These are phyloP conservation scores for Dysidea cf. avara DNA, from an alignment of 37 sponge, comb jelly and placozoan genomes.

Conservation along the genomic window DNA sequence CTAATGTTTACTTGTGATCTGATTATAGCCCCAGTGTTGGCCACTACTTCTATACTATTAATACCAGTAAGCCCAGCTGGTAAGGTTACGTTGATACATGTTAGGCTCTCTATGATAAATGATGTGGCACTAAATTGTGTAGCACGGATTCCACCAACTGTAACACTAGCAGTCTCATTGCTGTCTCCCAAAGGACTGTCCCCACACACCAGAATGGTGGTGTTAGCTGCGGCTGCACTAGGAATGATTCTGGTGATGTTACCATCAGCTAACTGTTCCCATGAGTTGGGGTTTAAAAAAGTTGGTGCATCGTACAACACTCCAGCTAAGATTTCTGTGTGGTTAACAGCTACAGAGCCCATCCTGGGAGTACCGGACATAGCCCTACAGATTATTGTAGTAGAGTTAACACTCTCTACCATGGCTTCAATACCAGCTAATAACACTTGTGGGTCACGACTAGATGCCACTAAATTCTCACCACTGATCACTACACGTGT, in stretches of 20 bases:
- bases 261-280: slow-evolving; percentile 61
- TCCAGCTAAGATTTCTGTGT: slow-evolving; percentile 39
- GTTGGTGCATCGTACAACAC: slow-evolving; percentile 39
- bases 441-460: slow-evolving; percentile 5
- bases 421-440: slow-evolving; percentile 24
- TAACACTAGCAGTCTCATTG: slow-evolving; percentile 4
- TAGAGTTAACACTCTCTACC: neutral
- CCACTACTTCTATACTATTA: neutral
- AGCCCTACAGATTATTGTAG: slow-evolving; percentile 16
- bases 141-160: slow-evolving; percentile 1
- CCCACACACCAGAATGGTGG: slow-evolving; percentile 41
- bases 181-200: slow-evolving; percentile 51
- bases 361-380: slow-evolving; percentile 18
- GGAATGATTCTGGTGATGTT: slow-evolving; percentile 38
- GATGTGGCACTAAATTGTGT: slow-evolving; percentile 7
- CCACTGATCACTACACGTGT: slow-evolving; percentile 64
- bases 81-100: no score
- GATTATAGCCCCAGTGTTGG: slow-evolving; percentile 67
- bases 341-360: slow-evolving; percentile 7
- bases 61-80: no score
- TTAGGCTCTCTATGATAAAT: no score
- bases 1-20: slow-evolving; percentile 18
- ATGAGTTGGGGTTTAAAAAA: slow-evolving; percentile 3
- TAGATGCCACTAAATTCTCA: slow-evolving; percentile 7
- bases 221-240: slow-evolving; percentile 28